Conservation (phyloP, 2,797 vertebrate species). For the Myotis findleyi region DNA sequence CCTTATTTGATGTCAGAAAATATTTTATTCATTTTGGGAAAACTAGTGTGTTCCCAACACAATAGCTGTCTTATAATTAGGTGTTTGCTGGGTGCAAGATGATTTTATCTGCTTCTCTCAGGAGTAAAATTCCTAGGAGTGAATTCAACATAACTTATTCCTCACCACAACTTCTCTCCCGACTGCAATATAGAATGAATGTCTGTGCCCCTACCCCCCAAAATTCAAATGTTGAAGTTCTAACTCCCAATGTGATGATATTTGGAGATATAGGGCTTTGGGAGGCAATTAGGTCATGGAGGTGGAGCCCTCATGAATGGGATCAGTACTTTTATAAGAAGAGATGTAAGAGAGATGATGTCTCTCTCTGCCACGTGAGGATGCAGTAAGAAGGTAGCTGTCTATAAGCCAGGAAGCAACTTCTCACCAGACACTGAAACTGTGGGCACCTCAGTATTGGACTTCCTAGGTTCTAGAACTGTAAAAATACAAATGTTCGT, state of each 20-base stretch:
- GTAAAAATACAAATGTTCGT: not conserved
- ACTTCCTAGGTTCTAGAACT: not conserved
- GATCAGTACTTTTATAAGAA: not conserved
- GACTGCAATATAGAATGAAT: not conserved
- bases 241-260: not conserved
- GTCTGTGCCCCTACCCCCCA: not conserved
- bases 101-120: constrained; percentile 1
- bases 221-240: not conserved
- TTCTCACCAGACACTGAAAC: not conserved
- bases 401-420: not conserved
- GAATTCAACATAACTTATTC: not conserved
- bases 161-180: not conserved
- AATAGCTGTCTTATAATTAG: not conserved
- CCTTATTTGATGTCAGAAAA: constrained; percentile 13
- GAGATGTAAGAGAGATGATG: not conserved
- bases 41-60: not conserved
- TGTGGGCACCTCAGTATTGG: not conserved
- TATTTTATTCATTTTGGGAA: constrained; percentile 40
- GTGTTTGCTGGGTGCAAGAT: constrained; percentile 14
- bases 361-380: not conserved
- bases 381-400: not conserved
- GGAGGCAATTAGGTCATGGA: not conserved
- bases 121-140: not conserved
- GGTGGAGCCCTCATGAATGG: not conserved
- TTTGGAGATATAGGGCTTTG: not conserved